Conservation (phyloP, 2,797 vertebrate genomes). For the Triplophysa yarkandensis region DNA sequence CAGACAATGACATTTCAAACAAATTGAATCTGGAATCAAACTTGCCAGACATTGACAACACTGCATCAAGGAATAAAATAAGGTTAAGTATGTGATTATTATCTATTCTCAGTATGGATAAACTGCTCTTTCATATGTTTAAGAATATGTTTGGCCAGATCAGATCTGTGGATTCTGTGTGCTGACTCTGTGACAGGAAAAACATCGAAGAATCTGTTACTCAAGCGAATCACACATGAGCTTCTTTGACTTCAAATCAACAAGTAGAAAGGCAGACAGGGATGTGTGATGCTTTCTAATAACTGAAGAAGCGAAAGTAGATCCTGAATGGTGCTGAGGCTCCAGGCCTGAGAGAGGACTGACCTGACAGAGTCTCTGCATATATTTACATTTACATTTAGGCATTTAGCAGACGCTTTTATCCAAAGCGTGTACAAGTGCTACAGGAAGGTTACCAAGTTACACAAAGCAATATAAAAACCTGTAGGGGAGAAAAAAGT, state of each 20-base stretch:
- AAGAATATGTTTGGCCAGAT: conserved; percentile 10
- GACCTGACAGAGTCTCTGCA: neutral
- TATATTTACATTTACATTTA: neutral
- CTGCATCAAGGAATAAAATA: too few relatives aligned
- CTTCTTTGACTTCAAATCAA: conserved; percentile 18
- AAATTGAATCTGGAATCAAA: too few relatives aligned
- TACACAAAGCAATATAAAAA: too few relatives aligned
- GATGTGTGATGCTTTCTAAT: neutral
- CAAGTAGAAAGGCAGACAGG: neutral
- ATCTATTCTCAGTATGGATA: neutral
- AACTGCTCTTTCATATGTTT: neutral
- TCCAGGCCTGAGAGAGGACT: neutral
- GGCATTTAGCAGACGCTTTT: too few relatives aligned
- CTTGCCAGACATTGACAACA: too few relatives aligned
- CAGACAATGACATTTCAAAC: too few relatives aligned
- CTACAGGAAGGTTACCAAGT: too few relatives aligned
- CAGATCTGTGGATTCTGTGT: neutral
- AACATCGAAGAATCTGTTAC: conserved; percentile 3
- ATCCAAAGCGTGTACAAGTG: too few relatives aligned
- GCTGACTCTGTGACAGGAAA: neutral
- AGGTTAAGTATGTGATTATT: neutral
- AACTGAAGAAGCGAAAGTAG: neutral
- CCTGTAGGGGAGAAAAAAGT: too few relatives aligned
- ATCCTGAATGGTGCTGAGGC: neutral
- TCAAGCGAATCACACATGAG: conserved; percentile 1